Evolutionary conservation across 1,140 invertebrate genomes (phyloP).

Genomic region (Trinorchestia longiramus): DNA sequence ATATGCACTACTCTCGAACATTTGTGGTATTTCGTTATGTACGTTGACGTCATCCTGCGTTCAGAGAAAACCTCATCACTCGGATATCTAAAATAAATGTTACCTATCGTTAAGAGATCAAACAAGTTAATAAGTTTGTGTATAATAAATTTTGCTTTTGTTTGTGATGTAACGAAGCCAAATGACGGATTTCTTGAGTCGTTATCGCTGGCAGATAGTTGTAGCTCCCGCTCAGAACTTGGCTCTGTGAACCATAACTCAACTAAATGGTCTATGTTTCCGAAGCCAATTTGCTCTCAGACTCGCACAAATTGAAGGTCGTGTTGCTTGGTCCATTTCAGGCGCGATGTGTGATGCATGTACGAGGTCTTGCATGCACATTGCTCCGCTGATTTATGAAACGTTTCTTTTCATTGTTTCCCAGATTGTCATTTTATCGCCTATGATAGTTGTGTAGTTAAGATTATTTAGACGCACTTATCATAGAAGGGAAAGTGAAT

Average conservation of each 20-base stretch:
- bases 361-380: not conserved
- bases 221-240: not conserved
- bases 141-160: too few relatives aligned
- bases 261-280: conserved; percentile 1
- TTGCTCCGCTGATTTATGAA: not conserved
- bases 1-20: too few relatives aligned
- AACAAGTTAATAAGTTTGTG: too few relatives aligned
- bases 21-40: too few relatives aligned
- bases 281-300: not conserved
- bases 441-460: not conserved
- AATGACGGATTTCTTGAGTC: not conserved
- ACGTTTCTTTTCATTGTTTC: not conserved
- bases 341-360: not conserved
- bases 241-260: not conserved
- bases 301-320: not conserved
- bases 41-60: too few relatives aligned
- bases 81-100: too few relatives aligned
- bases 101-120: too few relatives aligned
- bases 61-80: too few relatives aligned
- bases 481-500: not conserved
- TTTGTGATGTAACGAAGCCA: not conserved
- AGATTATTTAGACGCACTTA: not conserved
- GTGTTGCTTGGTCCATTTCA: not conserved
- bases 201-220: not conserved
- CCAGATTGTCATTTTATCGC: not conserved